Percentiles rank a stretch among this genome's conserved stretches.
phyloP scores from a whole-genome alignment of 2,797 vertebrate genomes.

The Cephalopachus bancanus region DNA sequence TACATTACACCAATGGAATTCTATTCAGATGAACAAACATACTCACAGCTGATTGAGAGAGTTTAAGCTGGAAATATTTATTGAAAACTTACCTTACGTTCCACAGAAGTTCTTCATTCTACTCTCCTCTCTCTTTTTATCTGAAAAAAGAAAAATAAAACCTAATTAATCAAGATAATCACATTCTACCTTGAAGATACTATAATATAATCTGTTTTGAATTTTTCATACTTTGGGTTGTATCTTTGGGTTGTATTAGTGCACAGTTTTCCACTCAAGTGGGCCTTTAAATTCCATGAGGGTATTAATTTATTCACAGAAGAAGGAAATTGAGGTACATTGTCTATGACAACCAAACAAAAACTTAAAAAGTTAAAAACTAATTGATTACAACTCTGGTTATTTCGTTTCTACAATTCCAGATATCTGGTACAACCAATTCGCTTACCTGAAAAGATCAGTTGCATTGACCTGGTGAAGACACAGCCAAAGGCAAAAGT shows the following conservation, averaged over 20 bases:
- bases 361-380: neutral
- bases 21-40: neutral
- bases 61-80: neutral
- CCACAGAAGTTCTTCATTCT: neutral
- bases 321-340: neutral
- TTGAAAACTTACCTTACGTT: neutral
- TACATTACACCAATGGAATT: neutral
- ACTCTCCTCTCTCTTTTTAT: neutral
- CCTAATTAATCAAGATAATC: neutral
- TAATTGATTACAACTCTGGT: neutral
- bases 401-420: neutral
- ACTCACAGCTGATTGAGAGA: neutral
- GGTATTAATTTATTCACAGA: neutral
- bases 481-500: neutral
- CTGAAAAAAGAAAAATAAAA: constrained; percentile 51
- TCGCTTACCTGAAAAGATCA: neutral
- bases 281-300: neutral
- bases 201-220: neutral
- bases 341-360: neutral
- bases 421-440: neutral
- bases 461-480: neutral
- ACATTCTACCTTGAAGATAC: neutral
- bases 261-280: neutral
- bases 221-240: neutral
- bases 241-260: neutral